phyloP scores from a whole-genome alignment of 35 echinoderm and acorn worm species.

The Hemicentrotus pulcherrimus region DNA sequence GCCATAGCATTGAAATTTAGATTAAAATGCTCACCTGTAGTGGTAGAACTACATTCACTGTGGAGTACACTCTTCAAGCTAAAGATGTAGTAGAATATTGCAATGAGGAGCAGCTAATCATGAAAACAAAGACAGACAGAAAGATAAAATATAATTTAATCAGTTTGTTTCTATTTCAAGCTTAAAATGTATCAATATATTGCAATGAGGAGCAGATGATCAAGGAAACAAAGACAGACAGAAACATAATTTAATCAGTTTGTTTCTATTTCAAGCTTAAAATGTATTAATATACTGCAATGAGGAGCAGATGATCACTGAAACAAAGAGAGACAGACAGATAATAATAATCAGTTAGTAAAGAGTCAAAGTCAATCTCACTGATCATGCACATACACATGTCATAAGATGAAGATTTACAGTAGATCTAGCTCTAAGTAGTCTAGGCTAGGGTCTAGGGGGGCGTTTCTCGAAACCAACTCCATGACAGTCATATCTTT shows the following conservation, averaged over 20 bases:
- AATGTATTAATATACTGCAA: conserved; percentile 30
- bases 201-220: background rate
- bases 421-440: too few species aligned
- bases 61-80: conserved; percentile 47
- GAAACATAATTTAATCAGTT: background rate
- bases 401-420: too few species aligned
- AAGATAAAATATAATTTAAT: background rate
- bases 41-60: conserved; percentile 35
- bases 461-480: too few species aligned
- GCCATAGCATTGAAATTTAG: too few species aligned
- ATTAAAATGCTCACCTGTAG: conserved; percentile 29
- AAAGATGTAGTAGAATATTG: conserved; percentile 39
- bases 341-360: too few species aligned
- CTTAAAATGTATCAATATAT: background rate
- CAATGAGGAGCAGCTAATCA: conserved; percentile 2
- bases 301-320: background rate
- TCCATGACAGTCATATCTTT: too few species aligned
- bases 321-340: too few species aligned
- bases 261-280: background rate
- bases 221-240: background rate
- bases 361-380: too few species aligned
- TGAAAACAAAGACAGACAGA: background rate
- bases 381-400: too few species aligned
- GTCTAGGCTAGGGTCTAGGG: too few species aligned
- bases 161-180: background rate